phyloP scores from a whole-genome alignment of 2,888 invertebrate genomes.

The Sarcophaga carnaria region DNA sequence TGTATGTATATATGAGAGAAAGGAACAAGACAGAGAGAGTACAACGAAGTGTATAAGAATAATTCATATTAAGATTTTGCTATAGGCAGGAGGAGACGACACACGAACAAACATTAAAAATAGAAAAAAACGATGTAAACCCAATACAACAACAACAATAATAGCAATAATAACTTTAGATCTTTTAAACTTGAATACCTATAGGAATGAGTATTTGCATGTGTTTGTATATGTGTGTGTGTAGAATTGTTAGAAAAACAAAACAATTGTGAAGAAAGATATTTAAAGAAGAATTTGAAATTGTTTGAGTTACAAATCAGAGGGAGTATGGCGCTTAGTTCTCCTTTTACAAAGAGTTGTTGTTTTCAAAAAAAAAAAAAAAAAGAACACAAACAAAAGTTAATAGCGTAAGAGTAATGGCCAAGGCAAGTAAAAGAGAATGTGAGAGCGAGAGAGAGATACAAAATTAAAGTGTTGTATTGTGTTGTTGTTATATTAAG shows the following conservation, averaged over 20 bases:
- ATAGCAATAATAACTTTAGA: slow-evolving; percentile 30
- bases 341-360: slow-evolving; percentile 17
- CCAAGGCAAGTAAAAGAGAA: slow-evolving; percentile 20
- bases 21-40: not conserved
- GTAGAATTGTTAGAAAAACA: slow-evolving; percentile 27
- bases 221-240: slow-evolving; percentile 6
- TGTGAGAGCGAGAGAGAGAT: slow-evolving; percentile 37
- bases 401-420: slow-evolving; percentile 19
- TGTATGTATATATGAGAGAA: not conserved
- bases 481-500: slow-evolving; percentile 21
- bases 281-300: slow-evolving; percentile 19
- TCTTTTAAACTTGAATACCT: slow-evolving; percentile 22
- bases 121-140: not conserved
- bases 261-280: slow-evolving; percentile 45
- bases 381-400: slow-evolving; percentile 22
- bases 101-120: slow-evolving; percentile 23
- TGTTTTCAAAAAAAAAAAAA: too few relatives aligned
- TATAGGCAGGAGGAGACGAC: slow-evolving; percentile 44
- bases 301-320: not conserved
- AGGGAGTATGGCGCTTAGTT: not conserved
- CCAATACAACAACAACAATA: slow-evolving; percentile 3
- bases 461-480: slow-evolving; percentile 49
- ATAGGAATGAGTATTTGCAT: slow-evolving; percentile 16
- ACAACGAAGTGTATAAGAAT: slow-evolving; percentile 25
- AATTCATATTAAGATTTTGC: slow-evolving; percentile 63